Percentiles rank a stretch among this genome's conserved stretches.
These are phyloP conservation scores for Ceyx margarethae DNA, from an alignment of 2,113 vertebrate species.

Conservation along the genomic window DNA sequence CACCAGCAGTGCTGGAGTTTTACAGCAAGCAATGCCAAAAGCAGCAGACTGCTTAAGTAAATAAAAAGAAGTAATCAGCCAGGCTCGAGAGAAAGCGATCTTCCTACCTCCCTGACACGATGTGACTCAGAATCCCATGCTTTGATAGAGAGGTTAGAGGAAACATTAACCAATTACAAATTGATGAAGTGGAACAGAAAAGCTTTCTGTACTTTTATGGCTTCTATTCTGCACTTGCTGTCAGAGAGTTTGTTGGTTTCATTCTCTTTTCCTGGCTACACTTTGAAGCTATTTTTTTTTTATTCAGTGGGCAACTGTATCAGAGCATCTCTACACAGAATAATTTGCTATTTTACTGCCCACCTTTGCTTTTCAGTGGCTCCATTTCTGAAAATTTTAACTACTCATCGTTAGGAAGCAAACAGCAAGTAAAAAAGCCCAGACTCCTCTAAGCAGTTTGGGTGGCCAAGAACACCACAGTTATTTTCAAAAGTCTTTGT, in stretches of 20 bases:
- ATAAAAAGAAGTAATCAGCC: not conserved
- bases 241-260: not conserved
- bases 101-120: not conserved
- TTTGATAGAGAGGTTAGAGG: not conserved
- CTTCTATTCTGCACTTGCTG: not conserved
- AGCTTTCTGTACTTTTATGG: not conserved
- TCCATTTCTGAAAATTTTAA: not conserved
- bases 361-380: not conserved
- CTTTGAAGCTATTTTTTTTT: not conserved
- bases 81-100: conserved; percentile 1
- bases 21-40: conserved; percentile 28
- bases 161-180: conserved; percentile 29
- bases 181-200: conserved; percentile 1
- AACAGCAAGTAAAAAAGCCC: not conserved
- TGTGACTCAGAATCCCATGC: not conserved
- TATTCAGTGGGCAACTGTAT: not conserved
- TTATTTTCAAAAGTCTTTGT: conserved; percentile 43
- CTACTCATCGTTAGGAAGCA: not conserved
- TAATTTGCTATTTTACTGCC: not conserved
- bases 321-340: not conserved
- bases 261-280: not conserved
- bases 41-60: conserved; percentile 4
- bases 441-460: not conserved
- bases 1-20: conserved; percentile 26
- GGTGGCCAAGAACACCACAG: conserved; percentile 28